These are phyloP conservation scores for Antigone vipio DNA, from an alignment of 2,113 vertebrate genomes.

Conservation along the genomic window DNA sequence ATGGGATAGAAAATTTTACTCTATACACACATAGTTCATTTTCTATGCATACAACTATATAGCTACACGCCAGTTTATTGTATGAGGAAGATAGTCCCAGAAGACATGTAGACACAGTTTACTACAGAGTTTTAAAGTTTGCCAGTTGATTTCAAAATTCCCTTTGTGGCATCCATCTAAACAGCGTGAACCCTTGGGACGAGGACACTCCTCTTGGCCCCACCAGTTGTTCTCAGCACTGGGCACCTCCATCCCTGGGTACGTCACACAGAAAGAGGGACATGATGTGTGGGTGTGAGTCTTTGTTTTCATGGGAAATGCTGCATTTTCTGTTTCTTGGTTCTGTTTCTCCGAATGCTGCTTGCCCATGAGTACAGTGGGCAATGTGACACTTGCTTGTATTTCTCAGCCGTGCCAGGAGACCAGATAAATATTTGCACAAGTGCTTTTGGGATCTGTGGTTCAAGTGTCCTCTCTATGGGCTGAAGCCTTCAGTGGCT, in stretches of 20 bases:
- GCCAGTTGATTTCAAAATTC: neutral
- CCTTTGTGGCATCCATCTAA: neutral
- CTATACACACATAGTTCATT: neutral
- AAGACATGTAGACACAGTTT: neutral
- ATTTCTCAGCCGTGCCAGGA: neutral
- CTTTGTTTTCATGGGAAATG: neutral
- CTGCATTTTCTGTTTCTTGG: neutral
- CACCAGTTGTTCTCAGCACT: neutral
- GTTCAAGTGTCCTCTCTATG: neutral
- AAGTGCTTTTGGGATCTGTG: neutral
- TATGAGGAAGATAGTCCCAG: neutral
- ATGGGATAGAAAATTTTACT: neutral
- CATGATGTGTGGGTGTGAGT: accelerated
- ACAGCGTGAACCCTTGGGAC: neutral
- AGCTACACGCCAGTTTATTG: neutral
- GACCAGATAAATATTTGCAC: neutral
- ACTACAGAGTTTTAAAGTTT: neutral
- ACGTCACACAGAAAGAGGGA: neutral
- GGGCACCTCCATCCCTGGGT: neutral
- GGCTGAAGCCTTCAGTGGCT: neutral
- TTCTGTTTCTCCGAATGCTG: neutral
- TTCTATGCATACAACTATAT: neutral
- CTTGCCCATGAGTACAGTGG: neutral
- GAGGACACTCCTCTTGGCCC: neutral
- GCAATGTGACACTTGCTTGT: accelerated